Evolutionary conservation across 1,140 invertebrate species (phyloP).

Genomic region (Myzus persicae): DNA sequence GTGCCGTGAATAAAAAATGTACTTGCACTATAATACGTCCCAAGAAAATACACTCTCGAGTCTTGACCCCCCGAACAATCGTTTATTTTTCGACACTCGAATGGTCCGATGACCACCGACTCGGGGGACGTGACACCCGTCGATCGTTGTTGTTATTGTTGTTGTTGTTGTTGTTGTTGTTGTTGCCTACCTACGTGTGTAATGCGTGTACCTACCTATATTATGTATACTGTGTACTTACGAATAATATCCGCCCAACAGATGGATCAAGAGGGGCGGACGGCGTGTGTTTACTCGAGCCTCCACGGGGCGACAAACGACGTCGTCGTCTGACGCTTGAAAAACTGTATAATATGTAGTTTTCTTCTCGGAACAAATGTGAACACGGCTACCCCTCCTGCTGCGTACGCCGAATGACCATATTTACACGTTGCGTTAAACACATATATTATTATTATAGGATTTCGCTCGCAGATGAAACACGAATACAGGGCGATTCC

Average conservation of each 20-base stretch:
- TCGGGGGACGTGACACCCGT: background rate
- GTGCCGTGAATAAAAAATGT: constrained; percentile 34
- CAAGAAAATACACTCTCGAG: constrained; percentile 11
- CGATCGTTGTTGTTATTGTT: background rate
- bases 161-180: background rate
- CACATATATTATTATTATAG: background rate
- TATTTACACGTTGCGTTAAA: background rate
- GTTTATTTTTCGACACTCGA: constrained; percentile 9
- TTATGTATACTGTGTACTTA: background rate
- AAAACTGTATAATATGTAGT: background rate
- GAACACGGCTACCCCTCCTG: background rate
- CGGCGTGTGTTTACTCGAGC: background rate
- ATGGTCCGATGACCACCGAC: background rate
- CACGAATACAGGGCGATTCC: too few relatives aligned
- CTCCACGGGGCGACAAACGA: background rate
- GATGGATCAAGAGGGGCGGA: background rate
- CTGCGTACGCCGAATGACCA: background rate
- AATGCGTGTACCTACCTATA: background rate
- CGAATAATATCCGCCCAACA: background rate
- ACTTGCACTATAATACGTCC: background rate
- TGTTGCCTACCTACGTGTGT: background rate
- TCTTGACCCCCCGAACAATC: constrained; percentile 10
- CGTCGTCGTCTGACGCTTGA: background rate
- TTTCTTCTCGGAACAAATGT: background rate
- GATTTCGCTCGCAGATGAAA: background rate